Conservation (phyloP, 1,140 invertebrate species). For the Dreissena rostriformis region DNA sequence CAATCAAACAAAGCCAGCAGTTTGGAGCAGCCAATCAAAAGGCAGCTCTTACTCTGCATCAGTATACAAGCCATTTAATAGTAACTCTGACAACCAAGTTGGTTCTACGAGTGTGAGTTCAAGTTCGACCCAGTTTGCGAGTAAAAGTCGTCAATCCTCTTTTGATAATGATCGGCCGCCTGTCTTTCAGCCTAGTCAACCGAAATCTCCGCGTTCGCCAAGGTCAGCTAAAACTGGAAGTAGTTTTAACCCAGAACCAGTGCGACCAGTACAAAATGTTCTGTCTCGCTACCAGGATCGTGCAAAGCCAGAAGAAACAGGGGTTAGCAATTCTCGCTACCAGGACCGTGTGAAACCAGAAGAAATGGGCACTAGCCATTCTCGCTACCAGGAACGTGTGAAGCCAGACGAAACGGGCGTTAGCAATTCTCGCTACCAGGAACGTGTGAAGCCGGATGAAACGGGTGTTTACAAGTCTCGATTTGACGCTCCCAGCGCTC, state of each 20-base stretch:
- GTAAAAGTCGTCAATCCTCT: too few species aligned
- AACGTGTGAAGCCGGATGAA: slow-evolving; percentile 16
- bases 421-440: slow-evolving; percentile 40
- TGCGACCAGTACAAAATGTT: slow-evolving; percentile 43
- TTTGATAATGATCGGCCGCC: slow-evolving; percentile 25
- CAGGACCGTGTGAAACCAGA: slow-evolving; percentile 14
- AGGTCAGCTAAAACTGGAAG: slow-evolving; percentile 18
- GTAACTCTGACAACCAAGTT: slow-evolving; percentile 32
- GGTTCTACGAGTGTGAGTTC: slow-evolving; percentile 2
- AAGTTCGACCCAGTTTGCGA: too few species aligned
- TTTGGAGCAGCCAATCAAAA: slow-evolving; percentile 49
- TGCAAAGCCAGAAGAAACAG: slow-evolving; percentile 2
- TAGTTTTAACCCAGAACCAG: slow-evolving; percentile 20
- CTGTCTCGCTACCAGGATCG: slow-evolving; percentile 50
- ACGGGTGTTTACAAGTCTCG: slow-evolving; percentile 29
- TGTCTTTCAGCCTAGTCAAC: slow-evolving; percentile 38
- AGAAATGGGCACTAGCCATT: slow-evolving; percentile 14
- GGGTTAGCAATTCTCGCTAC: slow-evolving; percentile 33
- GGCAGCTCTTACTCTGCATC: slow-evolving; percentile 38
- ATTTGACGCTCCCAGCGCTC: slow-evolving; percentile 50
- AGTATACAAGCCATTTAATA: too few species aligned
- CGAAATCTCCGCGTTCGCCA: slow-evolving; percentile 31
- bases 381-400: slow-evolving; percentile 26
- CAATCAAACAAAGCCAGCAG: slow-evolving; percentile 9
- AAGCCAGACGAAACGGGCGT: not conserved